Conservation (phyloP, 2,113 vertebrate genomes). For the Lampris incognitus region DNA sequence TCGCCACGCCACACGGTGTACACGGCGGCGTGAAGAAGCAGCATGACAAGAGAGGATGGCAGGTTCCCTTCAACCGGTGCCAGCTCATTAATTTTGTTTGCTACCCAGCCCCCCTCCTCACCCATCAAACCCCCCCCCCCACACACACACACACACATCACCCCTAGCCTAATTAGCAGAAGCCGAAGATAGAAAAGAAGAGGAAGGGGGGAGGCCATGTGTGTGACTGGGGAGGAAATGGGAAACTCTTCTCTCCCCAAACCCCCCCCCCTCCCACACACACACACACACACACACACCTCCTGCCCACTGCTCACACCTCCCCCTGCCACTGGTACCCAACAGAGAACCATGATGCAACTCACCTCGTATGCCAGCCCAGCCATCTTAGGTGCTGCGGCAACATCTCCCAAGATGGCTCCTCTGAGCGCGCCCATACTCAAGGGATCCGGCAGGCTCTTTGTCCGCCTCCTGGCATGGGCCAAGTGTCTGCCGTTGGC, state of each 20-base stretch:
- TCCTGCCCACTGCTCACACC: slow-evolving; percentile 18
- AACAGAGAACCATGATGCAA: slow-evolving; percentile 75
- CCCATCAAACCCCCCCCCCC: slow-evolving; percentile 49
- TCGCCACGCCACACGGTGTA: slow-evolving; percentile 40
- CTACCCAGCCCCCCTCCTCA: slow-evolving; percentile 51
- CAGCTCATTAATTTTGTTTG: slow-evolving; percentile 84
- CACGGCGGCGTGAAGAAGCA: slow-evolving; percentile 62
- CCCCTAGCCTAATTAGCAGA: slow-evolving; percentile 82
- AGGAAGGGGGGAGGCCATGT: slow-evolving; percentile 62
- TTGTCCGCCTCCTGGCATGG: slow-evolving; percentile 78
- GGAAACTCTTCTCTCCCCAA: slow-evolving; percentile 59
- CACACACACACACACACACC: slow-evolving; percentile 12
- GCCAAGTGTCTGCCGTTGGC: slow-evolving; percentile 65
- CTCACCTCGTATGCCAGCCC: slow-evolving; percentile 83
- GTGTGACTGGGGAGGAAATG: slow-evolving; percentile 78
- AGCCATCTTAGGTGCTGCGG: slow-evolving; percentile 83
- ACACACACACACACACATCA: slow-evolving; percentile 42
- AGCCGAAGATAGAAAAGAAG: slow-evolving; percentile 74
- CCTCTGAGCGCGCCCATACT: slow-evolving; percentile 69
- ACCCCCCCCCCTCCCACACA: slow-evolving; percentile 30
- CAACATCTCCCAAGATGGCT: slow-evolving; percentile 84
- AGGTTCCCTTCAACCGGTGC: slow-evolving; percentile 81
- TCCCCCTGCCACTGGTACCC: slow-evolving; percentile 54
- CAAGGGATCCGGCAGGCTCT: slow-evolving; percentile 64
- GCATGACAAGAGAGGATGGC: slow-evolving; percentile 80